Conservation (phyloP, 2,113 vertebrate genomes). For the Chionis minor region DNA sequence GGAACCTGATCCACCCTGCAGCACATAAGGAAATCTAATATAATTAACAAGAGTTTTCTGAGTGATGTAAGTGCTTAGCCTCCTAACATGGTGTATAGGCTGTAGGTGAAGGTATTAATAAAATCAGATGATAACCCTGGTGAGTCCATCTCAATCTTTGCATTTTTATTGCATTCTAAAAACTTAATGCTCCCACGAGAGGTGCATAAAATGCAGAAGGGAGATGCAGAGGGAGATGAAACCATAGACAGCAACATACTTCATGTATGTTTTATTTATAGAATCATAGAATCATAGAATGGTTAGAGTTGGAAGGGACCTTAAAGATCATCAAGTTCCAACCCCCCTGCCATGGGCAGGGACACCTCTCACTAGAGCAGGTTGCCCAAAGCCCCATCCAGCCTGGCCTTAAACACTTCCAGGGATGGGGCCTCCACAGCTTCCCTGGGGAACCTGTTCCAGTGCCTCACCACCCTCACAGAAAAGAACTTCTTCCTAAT, state of each 20-base stretch:
- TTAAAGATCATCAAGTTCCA: too few relatives aligned
- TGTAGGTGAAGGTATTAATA: not conserved
- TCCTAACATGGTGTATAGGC: not conserved
- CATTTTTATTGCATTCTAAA: not conserved
- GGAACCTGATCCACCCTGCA: not conserved
- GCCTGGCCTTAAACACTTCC: too few relatives aligned
- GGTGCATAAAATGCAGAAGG: not conserved
- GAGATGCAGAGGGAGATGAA: not conserved
- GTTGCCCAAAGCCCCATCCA: too few relatives aligned
- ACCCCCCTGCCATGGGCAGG: too few relatives aligned
- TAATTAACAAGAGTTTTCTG: not conserved
- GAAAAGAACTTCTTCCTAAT: too few relatives aligned
- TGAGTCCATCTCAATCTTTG: not conserved
- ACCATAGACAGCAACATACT: not conserved
- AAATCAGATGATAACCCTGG: not conserved
- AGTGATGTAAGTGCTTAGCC: not conserved
- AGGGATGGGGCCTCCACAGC: too few relatives aligned
- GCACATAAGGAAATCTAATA: not conserved
- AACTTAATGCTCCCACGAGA: not conserved
- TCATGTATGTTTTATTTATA: conserved; percentile 13
- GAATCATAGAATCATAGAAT: too few relatives aligned
- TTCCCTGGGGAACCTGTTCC: too few relatives aligned
- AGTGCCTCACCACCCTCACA: too few relatives aligned
- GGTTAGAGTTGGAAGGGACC: too few relatives aligned
- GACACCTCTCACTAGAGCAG: too few relatives aligned